Evolutionary conservation across 2,888 invertebrate genomes (phyloP), one percentile per base, ranked within the genome.

Genomic region (Drosophila putrida): DNA sequence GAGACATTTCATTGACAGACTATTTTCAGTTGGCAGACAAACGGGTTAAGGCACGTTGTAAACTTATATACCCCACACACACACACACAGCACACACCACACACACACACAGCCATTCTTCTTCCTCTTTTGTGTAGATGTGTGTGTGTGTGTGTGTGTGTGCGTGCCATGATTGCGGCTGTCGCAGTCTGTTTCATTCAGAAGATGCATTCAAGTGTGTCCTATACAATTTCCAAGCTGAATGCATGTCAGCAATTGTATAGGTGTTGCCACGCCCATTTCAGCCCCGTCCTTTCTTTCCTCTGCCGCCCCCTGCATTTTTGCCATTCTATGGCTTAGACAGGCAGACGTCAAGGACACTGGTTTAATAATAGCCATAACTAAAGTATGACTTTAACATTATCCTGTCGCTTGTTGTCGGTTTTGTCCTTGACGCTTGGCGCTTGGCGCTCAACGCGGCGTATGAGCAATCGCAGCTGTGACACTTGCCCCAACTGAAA

Each of bases 191-290:
- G 38, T 36, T 28, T 39, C 57, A 62, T 63, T 62, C 62, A 67
- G 49, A 60, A 46, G 63, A 66, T 77, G 66, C 80, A 85, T 82
- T 82, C 70, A 82, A 71, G 70, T 82, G 83, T 67, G 71, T 28
- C 54, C 63, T 65, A 72, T 78, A 78, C 66, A 83, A 83, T 72
- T 84, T 68, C 51, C 68, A 57, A 61, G 77, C 66, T 84, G 76
- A 87, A 87, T 83, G 74, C 88, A 82, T 82, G 70, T 74, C 74
- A 71, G 77, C 47, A 54, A 49, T 71, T 77, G 44, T 75, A 63
- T 49, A 60, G 64, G 54, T 75, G 60, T 39, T 51, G 54, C 59
- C 58, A 41, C 49, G n/a, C 33, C 39, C 6, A 15, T 11, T 3
- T 9, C 20, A 20, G 1, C 47, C 10, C 0, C 33, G 4, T 6